A percentile compares a stretch with the other conserved stretches of the same genome.
These are phyloP conservation scores for Syrmaticus mikado DNA, from an alignment of 2,113 vertebrate genomes.

Conservation along the genomic window DNA sequence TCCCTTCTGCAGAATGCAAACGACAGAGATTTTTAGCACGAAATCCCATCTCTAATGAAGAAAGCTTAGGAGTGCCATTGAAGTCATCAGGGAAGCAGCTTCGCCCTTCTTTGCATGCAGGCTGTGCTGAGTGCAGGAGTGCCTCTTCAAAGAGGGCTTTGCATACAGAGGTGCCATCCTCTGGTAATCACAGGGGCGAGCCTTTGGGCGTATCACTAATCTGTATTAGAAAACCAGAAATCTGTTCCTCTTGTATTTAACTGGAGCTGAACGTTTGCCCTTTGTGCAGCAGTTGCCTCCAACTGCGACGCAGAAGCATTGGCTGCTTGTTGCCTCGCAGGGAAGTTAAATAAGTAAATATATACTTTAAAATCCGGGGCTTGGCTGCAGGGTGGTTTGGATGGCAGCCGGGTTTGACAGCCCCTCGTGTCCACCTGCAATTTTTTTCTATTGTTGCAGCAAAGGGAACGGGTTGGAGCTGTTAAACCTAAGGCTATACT, in stretches of 20 bases:
- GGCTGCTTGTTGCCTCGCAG: neutral
- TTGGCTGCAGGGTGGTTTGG: neutral
- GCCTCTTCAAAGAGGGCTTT: neutral
- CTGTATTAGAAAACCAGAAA: neutral
- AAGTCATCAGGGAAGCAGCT: neutral
- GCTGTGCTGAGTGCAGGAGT: rapidly evolving
- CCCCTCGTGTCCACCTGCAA: neutral
- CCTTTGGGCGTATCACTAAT: neutral
- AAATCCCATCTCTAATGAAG: neutral
- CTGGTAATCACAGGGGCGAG: rapidly evolving
- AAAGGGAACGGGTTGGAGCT: neutral
- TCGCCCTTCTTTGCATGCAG: neutral
- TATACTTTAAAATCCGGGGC: neutral
- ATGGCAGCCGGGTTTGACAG: neutral
- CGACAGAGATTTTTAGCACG: neutral
- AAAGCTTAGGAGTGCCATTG: neutral
- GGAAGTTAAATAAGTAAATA: neutral
- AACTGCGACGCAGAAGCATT: neutral
- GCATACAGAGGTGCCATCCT: rapidly evolving
- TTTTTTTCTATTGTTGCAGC: neutral
- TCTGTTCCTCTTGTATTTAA: neutral
- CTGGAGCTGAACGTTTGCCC: neutral
- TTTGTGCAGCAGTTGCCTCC: neutral
- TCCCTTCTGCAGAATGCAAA: neutral
- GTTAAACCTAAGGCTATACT: neutral